A percentile compares a stretch with the other conserved stretches of the same genome.
These are phyloP conservation scores for Asobara japonica DNA, from an alignment of 1,140 invertebrate species.

Conservation along the genomic window DNA sequence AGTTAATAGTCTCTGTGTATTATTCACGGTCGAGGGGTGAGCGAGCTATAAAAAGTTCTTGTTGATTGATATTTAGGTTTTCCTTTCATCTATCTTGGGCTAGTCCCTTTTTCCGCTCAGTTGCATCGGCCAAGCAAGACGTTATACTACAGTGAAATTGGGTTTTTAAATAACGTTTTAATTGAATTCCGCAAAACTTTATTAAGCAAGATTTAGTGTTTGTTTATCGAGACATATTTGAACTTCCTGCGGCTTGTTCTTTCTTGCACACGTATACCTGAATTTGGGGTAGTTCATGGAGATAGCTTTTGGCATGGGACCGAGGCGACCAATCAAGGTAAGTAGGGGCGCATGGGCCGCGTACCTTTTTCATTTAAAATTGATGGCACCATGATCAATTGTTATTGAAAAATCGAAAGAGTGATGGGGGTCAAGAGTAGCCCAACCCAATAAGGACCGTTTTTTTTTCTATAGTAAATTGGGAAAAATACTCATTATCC, in stretches of 20 bases:
- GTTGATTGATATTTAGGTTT: not conserved
- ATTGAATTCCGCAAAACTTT: no score
- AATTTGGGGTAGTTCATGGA: not conserved
- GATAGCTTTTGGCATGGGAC: not conserved
- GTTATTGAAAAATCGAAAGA: no score
- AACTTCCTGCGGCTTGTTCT: no score
- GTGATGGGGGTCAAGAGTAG: no score
- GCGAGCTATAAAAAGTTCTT: not conserved
- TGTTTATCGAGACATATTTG: no score
- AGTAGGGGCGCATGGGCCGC: not conserved
- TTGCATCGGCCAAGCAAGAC: not conserved
- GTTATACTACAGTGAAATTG: not conserved
- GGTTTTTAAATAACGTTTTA: no score
- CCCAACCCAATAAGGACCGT: no score
- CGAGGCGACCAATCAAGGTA: conserved; percentile 12
- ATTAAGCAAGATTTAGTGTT: no score
- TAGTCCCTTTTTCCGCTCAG: not conserved
- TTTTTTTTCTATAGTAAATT: no score
- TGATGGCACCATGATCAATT: no score
- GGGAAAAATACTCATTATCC: no score
- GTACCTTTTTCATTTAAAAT: not conserved
- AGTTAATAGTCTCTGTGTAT: no score
- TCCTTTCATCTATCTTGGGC: not conserved
- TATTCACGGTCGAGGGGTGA: not conserved
- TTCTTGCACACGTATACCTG: not conserved